A percentile compares a stretch with the other conserved stretches of the same genome.
Evolutionary conservation across 2,797 vertebrate genomes (phyloP).

Genomic region (Fratercula arctica): DNA sequence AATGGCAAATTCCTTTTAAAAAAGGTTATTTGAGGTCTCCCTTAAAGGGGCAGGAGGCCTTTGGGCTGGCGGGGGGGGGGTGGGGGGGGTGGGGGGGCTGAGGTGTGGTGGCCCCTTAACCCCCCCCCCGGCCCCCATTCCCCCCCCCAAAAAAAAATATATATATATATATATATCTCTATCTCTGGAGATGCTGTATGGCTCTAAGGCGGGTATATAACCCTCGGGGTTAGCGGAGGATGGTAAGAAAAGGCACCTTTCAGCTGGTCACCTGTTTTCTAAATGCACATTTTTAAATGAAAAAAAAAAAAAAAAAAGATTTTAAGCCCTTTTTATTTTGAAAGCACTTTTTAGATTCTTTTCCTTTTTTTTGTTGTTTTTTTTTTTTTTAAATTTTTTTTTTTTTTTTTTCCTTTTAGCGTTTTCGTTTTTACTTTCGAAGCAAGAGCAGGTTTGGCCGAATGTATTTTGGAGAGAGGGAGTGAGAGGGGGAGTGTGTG

Average conservation of each 20-base stretch:
- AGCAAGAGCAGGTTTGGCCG: constrained; percentile 32
- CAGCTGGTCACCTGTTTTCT: constrained; percentile 27
- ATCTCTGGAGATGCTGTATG: not conserved
- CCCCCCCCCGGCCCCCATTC: not conserved
- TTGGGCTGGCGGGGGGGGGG: not conserved
- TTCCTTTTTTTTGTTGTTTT: not conserved
- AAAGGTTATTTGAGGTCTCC: not conserved
- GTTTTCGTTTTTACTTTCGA: constrained; percentile 2
- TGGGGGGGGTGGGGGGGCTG: not conserved
- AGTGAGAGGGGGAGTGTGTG: not conserved
- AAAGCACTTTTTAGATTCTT: constrained; percentile 77
- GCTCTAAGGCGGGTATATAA: not conserved
- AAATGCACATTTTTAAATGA: constrained; percentile 52
- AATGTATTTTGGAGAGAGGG: constrained; percentile 61
- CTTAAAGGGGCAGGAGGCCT: not conserved
- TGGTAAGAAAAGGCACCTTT: constrained; percentile 29
- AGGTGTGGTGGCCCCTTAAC: not conserved
- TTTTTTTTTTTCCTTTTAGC: not conserved
- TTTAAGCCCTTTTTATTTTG: constrained; percentile 51
- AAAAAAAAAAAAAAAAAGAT: constrained; percentile 1
- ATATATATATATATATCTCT: not conserved
- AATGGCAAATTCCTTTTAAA: not conserved
- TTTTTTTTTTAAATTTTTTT: constrained; percentile 10
- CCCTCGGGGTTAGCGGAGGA: not conserved
- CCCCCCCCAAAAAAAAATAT: not conserved